Conservation (phyloP, 2,888 invertebrate species). For the Sialis lutaria region DNA sequence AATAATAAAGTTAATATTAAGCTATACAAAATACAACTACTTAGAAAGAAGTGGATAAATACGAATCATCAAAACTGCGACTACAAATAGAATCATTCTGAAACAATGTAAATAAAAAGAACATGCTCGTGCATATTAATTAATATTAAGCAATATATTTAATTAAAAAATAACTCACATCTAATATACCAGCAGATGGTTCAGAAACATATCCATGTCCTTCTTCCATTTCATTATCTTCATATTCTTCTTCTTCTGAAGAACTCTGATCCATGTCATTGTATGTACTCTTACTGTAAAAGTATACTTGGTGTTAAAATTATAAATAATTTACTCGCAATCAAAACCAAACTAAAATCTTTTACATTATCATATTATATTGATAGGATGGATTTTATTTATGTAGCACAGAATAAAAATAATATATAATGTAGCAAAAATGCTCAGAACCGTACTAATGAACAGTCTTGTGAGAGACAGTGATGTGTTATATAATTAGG, state of each 20-base stretch:
- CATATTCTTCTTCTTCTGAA: constrained; percentile 44
- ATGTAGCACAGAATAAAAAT: too few relatives aligned
- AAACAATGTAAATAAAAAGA: too few relatives aligned
- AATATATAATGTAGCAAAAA: too few relatives aligned
- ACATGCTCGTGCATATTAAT: neutral
- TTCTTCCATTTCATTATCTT: constrained; percentile 51
- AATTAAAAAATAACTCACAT: constrained; percentile 21
- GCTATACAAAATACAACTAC: neutral
- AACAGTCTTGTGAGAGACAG: too few relatives aligned
- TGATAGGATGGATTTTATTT: too few relatives aligned
- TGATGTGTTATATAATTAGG: too few relatives aligned
- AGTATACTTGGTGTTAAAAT: constrained; percentile 1
- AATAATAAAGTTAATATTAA: neutral
- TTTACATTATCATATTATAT: too few relatives aligned
- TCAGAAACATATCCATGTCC: constrained; percentile 74
- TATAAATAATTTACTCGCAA: neutral
- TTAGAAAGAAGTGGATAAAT: neutral
- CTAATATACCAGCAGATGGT: constrained; percentile 42
- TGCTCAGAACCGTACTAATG: too few relatives aligned
- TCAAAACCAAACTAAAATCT: neutral
- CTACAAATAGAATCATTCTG: too few relatives aligned
- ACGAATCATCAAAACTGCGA: neutral
- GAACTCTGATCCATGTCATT: constrained; percentile 34
- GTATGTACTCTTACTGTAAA: constrained; percentile 17
- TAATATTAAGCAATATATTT: neutral